Conservation (phyloP, 2,113 vertebrate species). For the Rhodinocichla rosea region DNA sequence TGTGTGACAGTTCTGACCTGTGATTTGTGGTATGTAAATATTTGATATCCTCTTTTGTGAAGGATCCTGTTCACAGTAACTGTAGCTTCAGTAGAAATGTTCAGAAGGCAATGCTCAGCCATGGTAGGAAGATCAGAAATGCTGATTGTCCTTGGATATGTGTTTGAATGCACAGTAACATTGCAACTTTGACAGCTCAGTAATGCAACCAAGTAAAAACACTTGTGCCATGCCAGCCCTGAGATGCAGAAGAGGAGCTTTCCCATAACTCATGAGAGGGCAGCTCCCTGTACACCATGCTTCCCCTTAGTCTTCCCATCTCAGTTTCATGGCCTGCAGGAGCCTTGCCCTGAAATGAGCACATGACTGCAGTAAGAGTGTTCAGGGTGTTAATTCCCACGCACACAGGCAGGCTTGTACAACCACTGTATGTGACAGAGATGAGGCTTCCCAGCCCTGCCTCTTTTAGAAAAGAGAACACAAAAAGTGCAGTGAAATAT, state of each 20-base stretch:
- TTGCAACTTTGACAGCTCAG: background rate
- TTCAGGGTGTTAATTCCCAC: background rate
- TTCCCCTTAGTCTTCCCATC: background rate
- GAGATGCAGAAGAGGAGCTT: background rate
- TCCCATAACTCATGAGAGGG: background rate
- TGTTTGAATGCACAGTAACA: background rate
- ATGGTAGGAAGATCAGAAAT: background rate
- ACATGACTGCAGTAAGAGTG: background rate
- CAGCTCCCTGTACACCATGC: background rate
- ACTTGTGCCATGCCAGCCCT: background rate
- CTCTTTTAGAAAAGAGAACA: background rate
- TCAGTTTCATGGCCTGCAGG: slow-evolving; percentile 20
- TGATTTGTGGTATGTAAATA: background rate
- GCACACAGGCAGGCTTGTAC: background rate
- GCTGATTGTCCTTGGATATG: background rate
- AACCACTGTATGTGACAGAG: background rate
- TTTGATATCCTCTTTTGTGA: background rate
- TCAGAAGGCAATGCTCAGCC: background rate
- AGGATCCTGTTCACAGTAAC: background rate
- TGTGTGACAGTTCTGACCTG: background rate
- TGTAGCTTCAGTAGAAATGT: background rate
- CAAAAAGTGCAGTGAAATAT: background rate
- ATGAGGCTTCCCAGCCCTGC: background rate
- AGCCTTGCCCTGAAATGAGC: background rate
- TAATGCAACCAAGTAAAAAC: background rate